Evolutionary conservation across 1,140 invertebrate genomes (phyloP).

Genomic region (Pachyrhynchus sulphureomaculatus): DNA sequence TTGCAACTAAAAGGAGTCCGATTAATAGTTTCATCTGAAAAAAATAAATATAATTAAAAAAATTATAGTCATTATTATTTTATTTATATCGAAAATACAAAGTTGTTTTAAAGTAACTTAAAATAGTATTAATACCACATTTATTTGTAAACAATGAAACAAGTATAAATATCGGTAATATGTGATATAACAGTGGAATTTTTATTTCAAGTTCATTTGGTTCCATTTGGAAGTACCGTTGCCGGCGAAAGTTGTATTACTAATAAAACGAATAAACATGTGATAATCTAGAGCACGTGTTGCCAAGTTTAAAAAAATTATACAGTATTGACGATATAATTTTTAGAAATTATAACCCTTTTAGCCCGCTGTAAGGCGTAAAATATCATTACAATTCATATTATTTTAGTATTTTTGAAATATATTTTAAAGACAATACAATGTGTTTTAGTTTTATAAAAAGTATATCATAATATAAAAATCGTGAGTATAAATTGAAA

Average conservation of each 20-base stretch:
- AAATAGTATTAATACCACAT: neutral
- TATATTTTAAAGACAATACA: too few relatives aligned
- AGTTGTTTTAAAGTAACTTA: neutral
- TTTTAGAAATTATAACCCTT: too few relatives aligned
- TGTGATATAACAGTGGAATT: conserved; percentile 16
- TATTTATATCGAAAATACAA: neutral
- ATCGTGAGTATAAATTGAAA: too few relatives aligned
- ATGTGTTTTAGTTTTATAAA: too few relatives aligned
- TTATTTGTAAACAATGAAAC: conserved; percentile 13
- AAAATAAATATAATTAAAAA: conserved; percentile 21
- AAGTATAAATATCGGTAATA: conserved; percentile 6
- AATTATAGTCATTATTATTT: neutral
- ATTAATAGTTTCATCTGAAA: conserved; percentile 53
- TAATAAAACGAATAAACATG: neutral
- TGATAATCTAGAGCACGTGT: neutral
- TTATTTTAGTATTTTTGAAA: too few relatives aligned
- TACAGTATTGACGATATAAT: too few relatives aligned
- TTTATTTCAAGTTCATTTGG: conserved; percentile 13
- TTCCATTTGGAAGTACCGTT: conserved; percentile 13
- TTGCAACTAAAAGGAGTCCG: conserved; percentile 44
- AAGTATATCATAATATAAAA: too few relatives aligned
- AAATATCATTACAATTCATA: too few relatives aligned
- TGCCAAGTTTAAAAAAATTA: neutral
- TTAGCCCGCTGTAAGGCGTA: too few relatives aligned
- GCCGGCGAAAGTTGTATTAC: conserved; percentile 15